Conservation (phyloP, 2,113 vertebrate species). For the Nothocercus nigrocapillus region DNA sequence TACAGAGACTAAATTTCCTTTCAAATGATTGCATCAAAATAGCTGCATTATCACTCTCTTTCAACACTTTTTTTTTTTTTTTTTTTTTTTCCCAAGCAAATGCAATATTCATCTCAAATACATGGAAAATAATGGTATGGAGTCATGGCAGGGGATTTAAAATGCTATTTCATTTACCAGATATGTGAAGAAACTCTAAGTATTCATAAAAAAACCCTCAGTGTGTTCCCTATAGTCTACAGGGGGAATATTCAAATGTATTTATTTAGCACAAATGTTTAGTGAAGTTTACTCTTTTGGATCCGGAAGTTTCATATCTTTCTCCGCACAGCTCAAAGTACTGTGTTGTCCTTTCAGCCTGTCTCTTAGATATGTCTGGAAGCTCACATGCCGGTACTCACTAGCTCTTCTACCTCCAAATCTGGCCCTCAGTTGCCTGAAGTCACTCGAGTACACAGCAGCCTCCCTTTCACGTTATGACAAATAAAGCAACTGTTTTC, state of each 20-base stretch:
- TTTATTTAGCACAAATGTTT: accelerated
- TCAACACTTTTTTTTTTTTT: neutral
- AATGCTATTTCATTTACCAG: neutral
- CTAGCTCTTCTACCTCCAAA: neutral
- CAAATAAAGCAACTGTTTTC: neutral
- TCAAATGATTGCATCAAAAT: neutral
- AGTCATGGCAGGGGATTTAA: neutral
- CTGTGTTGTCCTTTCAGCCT: neutral
- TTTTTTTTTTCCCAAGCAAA: neutral
- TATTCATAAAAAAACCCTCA: neutral
- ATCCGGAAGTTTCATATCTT: neutral
- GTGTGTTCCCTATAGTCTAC: accelerated
- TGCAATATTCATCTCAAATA: neutral
- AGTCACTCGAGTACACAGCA: neutral
- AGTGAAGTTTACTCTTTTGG: neutral
- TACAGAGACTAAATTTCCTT: neutral
- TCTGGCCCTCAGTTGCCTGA: neutral
- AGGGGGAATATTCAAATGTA: neutral
- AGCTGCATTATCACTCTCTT: neutral
- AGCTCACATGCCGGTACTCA: neutral
- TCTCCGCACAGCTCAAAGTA: neutral
- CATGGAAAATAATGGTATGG: neutral
- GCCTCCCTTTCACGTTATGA: neutral
- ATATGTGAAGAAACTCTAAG: neutral
- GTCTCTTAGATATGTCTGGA: accelerated